A percentile compares a stretch with the other conserved stretches of the same genome.
Conservation (phyloP, 2,797 vertebrate species). For the Sebastes nivosus region DNA sequence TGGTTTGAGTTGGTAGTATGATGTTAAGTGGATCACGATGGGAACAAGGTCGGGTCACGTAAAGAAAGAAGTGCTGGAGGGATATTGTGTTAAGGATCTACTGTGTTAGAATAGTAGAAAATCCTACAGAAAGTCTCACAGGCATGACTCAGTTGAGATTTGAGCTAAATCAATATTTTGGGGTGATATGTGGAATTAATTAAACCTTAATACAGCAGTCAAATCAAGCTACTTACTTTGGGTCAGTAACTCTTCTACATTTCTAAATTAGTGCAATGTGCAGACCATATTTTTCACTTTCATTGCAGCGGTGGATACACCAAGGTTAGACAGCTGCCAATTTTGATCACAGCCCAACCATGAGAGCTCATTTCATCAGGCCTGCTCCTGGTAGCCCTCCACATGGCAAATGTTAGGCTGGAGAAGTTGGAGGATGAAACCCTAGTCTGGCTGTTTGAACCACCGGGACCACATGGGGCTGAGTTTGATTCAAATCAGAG, state of each 20-base stretch:
- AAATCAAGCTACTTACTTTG: not conserved
- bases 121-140: not conserved
- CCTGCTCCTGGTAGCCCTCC: constrained; percentile 13
- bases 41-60: not conserved
- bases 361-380: constrained; percentile 6
- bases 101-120: not conserved
- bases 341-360: not conserved
- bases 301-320: not conserved
- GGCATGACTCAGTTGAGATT: not conserved
- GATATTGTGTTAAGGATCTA: not conserved
- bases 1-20: not conserved
- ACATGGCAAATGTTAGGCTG: constrained; percentile 32
- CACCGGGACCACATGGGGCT: constrained; percentile 11
- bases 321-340: constrained; percentile 7
- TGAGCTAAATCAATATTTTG: not conserved
- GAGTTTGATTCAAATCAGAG: constrained; percentile 22
- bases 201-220: not conserved
- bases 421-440: constrained; percentile 24
- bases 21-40: not conserved
- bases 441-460: constrained; percentile 30
- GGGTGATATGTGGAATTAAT: not conserved
- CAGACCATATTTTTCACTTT: not conserved
- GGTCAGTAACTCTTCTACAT: not conserved
- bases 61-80: not conserved
- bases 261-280: not conserved